Evolutionary conservation across 2,888 invertebrate genomes (phyloP).

Genomic region (Frankliniella intonsa): DNA sequence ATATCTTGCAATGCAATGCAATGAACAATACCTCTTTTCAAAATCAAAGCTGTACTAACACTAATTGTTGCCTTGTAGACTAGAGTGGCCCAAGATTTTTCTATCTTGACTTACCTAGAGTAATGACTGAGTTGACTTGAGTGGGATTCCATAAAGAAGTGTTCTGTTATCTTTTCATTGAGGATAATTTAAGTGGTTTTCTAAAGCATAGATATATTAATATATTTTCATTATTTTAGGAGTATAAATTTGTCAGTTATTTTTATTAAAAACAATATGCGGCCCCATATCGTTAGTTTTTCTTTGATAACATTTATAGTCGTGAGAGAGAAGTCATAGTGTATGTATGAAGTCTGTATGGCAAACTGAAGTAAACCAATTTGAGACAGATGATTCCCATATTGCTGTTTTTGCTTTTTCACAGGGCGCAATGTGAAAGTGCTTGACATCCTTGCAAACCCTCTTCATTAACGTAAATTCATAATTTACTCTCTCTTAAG

Average conservation of each 20-base stretch:
- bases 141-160: conserved; percentile 23
- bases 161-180: conserved; percentile 25
- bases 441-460: conserved; percentile 3
- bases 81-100: conserved; percentile 21
- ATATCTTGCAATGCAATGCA: not conserved
- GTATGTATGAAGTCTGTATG: conserved; percentile 25
- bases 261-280: conserved; percentile 26
- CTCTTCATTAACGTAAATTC: not conserved
- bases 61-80: not conserved
- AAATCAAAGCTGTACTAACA: not conserved
- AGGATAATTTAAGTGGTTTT: conserved; percentile 25
- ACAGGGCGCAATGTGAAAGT: conserved; percentile 14
- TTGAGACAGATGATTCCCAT: conserved; percentile 17
- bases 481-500: conserved; percentile 8
- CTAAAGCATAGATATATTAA: conserved; percentile 27
- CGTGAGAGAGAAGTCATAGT: conserved; percentile 26
- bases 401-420: conserved; percentile 17
- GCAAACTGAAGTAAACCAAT: conserved; percentile 22
- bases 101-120: conserved; percentile 22
- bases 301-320: conserved; percentile 25
- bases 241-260: conserved; percentile 25
- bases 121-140: conserved; percentile 26
- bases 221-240: conserved; percentile 26
- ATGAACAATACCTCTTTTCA: not conserved
- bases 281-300: conserved; percentile 25